Evolutionary conservation across 2,888 invertebrate species (phyloP), one percentile per base, ranked within the genome.

Genomic region (Amorpha juglandis): DNA sequence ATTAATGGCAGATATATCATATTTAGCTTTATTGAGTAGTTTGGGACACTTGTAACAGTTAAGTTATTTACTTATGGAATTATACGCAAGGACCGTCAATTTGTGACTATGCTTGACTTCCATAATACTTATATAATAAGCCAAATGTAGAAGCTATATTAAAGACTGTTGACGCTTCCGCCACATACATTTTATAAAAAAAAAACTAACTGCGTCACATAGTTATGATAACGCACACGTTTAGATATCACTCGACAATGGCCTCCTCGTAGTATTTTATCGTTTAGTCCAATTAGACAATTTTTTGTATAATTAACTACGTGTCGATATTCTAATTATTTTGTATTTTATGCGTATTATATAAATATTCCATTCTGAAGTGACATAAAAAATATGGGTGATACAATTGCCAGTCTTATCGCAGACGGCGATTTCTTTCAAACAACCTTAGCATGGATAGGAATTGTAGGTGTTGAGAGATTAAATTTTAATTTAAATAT

Each of bases 131-230:
- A 58, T 38, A 19, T 6, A 42, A 19, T 58, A 58, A 58, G 58
- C 58, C 58, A 58, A 58, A 58, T 58, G 58, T 58, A 58, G 58
- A 58, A 42, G 58, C 58, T 58, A 53, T 35, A 38, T n/a, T 8
- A 58, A 58, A 58, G 58, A 58, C 58, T 58, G 42, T 42, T 58
- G 58, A 38, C 58, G 58, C 58, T 58, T 58, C 58, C 58, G 42
- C 42, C 58, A 58, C 58, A 38, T 4, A 16, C 0, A 11, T 58
- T 42, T 38, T 16, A 16, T 42, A 11, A 58, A 42, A 19, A 38
- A 12, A 12, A 58, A 19, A 58, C 6, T 14, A 52, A 27, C 48
- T 38, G 55, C 55, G 38, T 42, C 58, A 42, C 58, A 55, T 7
- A 35, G 38, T 42, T 42, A 42, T 11, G 38, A 58, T 19, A 58